phyloP scores from a whole-genome alignment of 2,113 vertebrate species.

The Daubentonia madagascariensis region DNA sequence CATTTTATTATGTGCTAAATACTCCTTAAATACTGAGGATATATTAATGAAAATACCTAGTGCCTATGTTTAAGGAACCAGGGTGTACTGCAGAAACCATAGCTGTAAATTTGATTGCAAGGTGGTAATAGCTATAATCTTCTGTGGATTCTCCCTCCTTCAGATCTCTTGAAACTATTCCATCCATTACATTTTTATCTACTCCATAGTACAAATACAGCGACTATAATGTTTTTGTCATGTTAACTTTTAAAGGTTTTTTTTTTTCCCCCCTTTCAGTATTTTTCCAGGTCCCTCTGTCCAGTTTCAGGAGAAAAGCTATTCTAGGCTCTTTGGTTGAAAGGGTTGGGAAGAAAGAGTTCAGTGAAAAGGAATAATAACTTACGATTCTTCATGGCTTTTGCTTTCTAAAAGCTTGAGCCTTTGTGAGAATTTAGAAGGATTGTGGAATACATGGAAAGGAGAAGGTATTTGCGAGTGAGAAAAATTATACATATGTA shows the following conservation, averaged over 20 bases:
- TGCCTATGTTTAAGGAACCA: not conserved
- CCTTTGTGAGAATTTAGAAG: not conserved
- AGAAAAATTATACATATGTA: not conserved
- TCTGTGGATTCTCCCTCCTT: not conserved
- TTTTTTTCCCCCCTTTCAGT: not conserved
- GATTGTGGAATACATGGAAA: not conserved
- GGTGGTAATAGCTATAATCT: not conserved
- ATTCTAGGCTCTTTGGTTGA: not conserved
- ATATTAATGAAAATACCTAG: not conserved
- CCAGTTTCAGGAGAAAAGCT: not conserved
- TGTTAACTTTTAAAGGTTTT: not conserved
- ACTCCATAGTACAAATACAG: not conserved
- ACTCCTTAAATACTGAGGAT: not conserved
- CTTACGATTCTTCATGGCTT: not conserved
- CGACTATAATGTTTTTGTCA: not conserved
- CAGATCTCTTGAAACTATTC: not conserved
- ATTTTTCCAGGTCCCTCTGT: not conserved
- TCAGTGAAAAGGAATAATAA: not conserved
- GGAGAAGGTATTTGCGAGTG: not conserved
- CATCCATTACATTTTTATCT: not conserved
- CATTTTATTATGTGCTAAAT: not conserved
- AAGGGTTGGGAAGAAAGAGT: not conserved
- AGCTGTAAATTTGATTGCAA: not conserved
- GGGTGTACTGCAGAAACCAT: not conserved
- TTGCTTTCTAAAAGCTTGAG: not conserved